Evolutionary conservation across 2,888 invertebrate genomes (phyloP), one percentile per base, ranked within the genome.

Genomic region (Cantharis rustica): DNA sequence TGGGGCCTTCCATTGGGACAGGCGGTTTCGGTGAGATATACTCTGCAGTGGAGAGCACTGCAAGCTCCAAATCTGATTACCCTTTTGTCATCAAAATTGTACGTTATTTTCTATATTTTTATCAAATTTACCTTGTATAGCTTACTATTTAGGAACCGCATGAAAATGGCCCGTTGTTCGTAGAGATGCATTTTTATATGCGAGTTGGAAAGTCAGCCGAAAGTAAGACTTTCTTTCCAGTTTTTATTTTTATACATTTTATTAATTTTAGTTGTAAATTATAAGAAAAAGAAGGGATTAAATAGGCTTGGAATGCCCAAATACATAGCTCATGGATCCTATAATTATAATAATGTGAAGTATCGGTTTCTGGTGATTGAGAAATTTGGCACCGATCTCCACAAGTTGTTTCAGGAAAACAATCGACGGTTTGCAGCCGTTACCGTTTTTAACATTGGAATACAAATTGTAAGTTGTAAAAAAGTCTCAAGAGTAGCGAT

Each of bases 21-120:
- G 98, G 98, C 0, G 98, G 98, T 11, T 98, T 98, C 87, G 98
- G 98, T 0, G 95, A 96, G 87, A 97, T 98, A 83, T 98, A 98
- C 87, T 92, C 94, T 0, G 96, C 96, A 63, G 93, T 93, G 87
- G 91, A 90, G 73, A 91, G 90, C 10, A 89, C 90, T 31, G 82
- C 83, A 10, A 87, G 90, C 1, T 89, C 88, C 76, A 86, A 88
- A 0, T 89, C 90, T 0, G 87, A 88, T 74, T 94, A 92, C 87
- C 91, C 93, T 5, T 93, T 90, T 84, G 95, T 95, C 15, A 89
- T 95, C 1, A 95, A 96, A 92, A 95, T 95, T 84, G 95, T 95
- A 89, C 91, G 93, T 91, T 13, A 13, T 64, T 17, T 17, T 7
- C 16, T 9, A 13, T 64, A 16, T 11, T 64, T 64, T 13, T 64